Percentiles rank a stretch among this genome's conserved stretches.
Evolutionary conservation across 2,113 vertebrate genomes (phyloP).

Genomic region (Sinocyclocheilus anshuiensis): DNA sequence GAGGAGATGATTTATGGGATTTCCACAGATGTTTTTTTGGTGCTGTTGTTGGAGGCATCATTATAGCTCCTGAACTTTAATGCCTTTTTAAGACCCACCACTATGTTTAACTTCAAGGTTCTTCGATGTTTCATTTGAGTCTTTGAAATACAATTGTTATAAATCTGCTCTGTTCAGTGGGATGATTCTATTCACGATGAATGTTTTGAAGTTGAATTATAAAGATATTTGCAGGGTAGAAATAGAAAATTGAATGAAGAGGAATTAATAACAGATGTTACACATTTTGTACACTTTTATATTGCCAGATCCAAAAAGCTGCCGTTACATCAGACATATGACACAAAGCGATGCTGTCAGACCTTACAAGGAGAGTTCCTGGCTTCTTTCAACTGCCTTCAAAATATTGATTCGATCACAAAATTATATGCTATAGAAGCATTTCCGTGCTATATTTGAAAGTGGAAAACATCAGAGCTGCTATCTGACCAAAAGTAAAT

Average conservation of each 20-base stretch:
- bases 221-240: background rate
- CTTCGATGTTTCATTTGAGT: background rate
- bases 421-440: background rate
- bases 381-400: background rate
- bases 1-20: slow-evolving; percentile 35
- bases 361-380: background rate
- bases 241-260: background rate
- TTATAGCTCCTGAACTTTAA: slow-evolving; percentile 39
- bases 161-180: background rate
- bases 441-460: background rate
- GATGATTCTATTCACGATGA: background rate
- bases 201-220: background rate
- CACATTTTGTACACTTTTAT: background rate
- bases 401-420: background rate
- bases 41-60: slow-evolving; percentile 18
- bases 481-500: slow-evolving; percentile 4
- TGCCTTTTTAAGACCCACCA: slow-evolving; percentile 12
- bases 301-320: background rate
- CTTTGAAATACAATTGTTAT: slow-evolving; percentile 11
- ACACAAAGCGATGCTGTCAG: background rate
- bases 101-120: slow-evolving; percentile 7
- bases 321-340: background rate
- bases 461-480: background rate
- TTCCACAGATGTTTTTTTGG: background rate
- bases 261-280: background rate